phyloP scores from a whole-genome alignment of 2,888 invertebrate genomes.

The Chorisops tibialis region DNA sequence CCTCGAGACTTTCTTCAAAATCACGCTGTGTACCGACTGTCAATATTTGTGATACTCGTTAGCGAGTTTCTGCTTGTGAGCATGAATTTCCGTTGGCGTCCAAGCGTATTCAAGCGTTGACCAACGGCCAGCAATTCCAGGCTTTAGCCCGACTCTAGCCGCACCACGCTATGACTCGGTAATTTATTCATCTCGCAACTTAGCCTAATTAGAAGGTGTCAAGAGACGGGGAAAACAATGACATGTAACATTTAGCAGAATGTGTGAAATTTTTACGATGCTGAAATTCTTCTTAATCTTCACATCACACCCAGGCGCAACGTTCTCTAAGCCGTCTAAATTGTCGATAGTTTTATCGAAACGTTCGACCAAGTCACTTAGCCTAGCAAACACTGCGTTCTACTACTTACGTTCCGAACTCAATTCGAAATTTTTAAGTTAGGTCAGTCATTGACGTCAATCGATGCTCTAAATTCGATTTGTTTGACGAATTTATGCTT shows the following conservation, averaged over 20 bases:
- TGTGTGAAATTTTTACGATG: not conserved
- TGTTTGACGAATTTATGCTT: no score
- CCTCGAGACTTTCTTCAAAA: not conserved
- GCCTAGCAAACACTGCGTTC: no score
- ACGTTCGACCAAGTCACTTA: no score
- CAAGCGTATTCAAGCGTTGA: not conserved
- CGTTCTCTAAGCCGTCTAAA: no score
- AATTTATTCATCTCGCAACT: constrained; percentile 24
- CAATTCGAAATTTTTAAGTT: not conserved
- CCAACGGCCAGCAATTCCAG: constrained; percentile 4
- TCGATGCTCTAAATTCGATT: no score
- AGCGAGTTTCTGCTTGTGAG: constrained; percentile 14
- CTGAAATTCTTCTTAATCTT: no score
- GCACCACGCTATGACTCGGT: not conserved
- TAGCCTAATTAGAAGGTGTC: constrained; percentile 26
- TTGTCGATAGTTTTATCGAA: no score
- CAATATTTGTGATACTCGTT: constrained; percentile 20
- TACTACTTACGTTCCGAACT: no score
- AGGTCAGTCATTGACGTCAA: constrained; percentile 21
- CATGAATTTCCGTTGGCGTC: constrained; percentile 18
- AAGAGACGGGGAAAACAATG: constrained; percentile 22
- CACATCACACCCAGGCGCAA: no score
- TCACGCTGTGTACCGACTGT: constrained; percentile 5
- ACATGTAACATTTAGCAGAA: constrained; percentile 15
- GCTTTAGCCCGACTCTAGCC: not conserved